Evolutionary conservation across 2,113 vertebrate genomes (phyloP), one percentile per base, ranked within the genome.

Genomic region (Lathamus discolor): DNA sequence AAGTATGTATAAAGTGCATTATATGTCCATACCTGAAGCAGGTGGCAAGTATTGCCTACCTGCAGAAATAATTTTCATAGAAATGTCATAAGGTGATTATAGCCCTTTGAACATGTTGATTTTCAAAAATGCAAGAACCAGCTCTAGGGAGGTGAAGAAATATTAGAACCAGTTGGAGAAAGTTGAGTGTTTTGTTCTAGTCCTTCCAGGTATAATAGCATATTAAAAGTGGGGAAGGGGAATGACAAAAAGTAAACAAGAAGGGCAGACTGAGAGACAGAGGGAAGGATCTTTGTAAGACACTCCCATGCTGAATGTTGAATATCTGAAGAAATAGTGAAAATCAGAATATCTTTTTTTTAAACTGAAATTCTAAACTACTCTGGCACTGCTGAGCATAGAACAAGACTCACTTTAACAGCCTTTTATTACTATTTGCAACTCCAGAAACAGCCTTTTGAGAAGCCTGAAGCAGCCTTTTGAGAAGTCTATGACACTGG

Each of bases 211-310:
- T 35, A 13, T 29, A 70, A 57, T 28, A 61, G 19, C 25, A 27
- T 19, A 85, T 51, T 20, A 44, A 44, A 79, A 73, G 4, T 15
- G 8, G 17, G 13, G 8, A 61, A 68, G 4, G 7, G 6, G 4
- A n/a, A 4, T 3, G 7, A 2, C 22, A 49, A 75, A 75, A 83
- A 39, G 7, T 9, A 68, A 54, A 80, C 0, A 0, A 55, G 7
- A 2, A 3, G 23, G 13, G 4, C 5, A 77, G 14, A 23, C 9
- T 59, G 55, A 39, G 4, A 48, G 10, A 31, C 5, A 68, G 16
- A 16, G 16, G 62, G 20, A 75, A 73, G 2, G 7, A 13, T 28
- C 18, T 80, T 83, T 84, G 13, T 17, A 62, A 43, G 7, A 14
- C 8, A 61, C 2, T 66, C 1, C 7, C 17, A 55, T 39, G 22